Evolutionary conservation across 2,113 vertebrate genomes (phyloP).

Genomic region (Panthera uncia): DNA sequence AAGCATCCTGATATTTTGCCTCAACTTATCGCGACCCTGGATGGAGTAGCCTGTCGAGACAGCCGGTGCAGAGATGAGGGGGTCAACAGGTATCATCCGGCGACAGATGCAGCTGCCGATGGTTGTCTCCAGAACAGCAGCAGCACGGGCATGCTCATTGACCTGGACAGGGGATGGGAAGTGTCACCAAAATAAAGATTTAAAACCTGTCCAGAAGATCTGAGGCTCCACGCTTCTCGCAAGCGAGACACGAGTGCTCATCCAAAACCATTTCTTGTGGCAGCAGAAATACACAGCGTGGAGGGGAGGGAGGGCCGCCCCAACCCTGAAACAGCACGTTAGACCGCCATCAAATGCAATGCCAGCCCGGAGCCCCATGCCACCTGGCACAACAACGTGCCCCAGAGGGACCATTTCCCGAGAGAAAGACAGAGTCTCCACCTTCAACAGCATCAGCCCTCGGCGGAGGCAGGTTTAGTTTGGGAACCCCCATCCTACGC

Average conservation of each 20-base stretch:
- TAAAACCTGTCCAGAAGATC: background rate
- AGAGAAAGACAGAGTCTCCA: too few species aligned
- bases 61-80: background rate
- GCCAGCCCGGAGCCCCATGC: rapidly evolving
- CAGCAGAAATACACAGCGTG: rapidly evolving
- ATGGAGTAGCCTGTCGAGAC: background rate
- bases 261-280: background rate
- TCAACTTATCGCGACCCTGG: rapidly evolving
- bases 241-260: rapidly evolving
- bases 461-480: rapidly evolving
- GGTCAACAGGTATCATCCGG: rapidly evolving
- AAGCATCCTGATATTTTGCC: background rate
- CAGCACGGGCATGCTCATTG: rapidly evolving
- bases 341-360: rapidly evolving
- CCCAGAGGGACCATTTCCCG: rapidly evolving
- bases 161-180: background rate
- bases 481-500: background rate
- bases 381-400: rapidly evolving
- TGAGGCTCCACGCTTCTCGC: background rate
- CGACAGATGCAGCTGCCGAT: rapidly evolving
- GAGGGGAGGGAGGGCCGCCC: rapidly evolving
- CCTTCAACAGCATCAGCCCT: background rate
- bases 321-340: rapidly evolving
- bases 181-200: too few species aligned
- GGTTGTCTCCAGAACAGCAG: background rate